phyloP scores from a whole-genome alignment of 2,797 vertebrate species.

The Fistularia tabacaria region DNA sequence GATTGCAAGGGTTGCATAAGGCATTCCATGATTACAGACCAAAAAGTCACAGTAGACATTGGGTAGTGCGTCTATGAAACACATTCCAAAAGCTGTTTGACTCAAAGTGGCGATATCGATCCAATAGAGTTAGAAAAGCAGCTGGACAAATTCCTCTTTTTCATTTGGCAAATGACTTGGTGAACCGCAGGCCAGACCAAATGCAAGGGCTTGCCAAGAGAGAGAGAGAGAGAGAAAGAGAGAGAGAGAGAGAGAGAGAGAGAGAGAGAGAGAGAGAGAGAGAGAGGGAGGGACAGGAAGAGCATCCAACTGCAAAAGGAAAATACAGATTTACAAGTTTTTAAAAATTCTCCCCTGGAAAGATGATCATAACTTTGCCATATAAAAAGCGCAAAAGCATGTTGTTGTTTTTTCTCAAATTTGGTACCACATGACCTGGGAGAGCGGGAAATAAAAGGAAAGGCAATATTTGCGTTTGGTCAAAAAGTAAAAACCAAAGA shows the following conservation, averaged over 20 bases:
- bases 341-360: too few relatives aligned
- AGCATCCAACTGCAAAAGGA: constrained; percentile 32
- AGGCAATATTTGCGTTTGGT: too few relatives aligned
- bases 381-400: too few relatives aligned
- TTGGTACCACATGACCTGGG: too few relatives aligned
- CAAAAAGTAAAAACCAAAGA: too few relatives aligned
- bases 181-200: constrained; percentile 20
- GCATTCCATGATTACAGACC: constrained; percentile 31
- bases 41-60: constrained; percentile 24
- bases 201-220: constrained; percentile 33
- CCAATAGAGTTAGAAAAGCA: constrained; percentile 47
- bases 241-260: too few relatives aligned
- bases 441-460: too few relatives aligned
- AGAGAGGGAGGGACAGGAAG: neutral
- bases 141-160: constrained; percentile 42
- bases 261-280: too few relatives aligned
- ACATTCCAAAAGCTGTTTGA: constrained; percentile 46
- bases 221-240: too few relatives aligned
- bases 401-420: too few relatives aligned
- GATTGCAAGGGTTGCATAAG: constrained; percentile 45
- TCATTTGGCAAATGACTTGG: constrained; percentile 43
- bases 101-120: constrained; percentile 41
- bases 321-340: constrained; percentile 31
- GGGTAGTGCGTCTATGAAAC: constrained; percentile 36
- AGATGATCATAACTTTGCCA: too few relatives aligned